Base-by-base conservation (phyloP, 2,888 invertebrate species). In the Macrosiphum euphorbiae region DNA sequence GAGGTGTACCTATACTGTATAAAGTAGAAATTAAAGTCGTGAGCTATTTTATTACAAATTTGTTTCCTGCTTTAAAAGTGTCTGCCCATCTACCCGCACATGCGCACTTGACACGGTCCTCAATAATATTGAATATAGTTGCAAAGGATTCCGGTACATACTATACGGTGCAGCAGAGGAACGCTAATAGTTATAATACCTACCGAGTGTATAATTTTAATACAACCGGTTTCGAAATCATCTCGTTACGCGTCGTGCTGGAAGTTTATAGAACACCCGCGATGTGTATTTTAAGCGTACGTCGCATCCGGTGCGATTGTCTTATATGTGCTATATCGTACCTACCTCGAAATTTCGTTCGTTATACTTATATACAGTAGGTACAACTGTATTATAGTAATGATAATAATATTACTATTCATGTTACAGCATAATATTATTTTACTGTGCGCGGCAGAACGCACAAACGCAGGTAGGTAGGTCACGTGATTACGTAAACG, bases 41-140 rank as follows among this genome's bases (percentile, higher is more conserved):
- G 50, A 50, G 26, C 10, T 44, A 78, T 55, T 35, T 55, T n/a
- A 41, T 47, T 13, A 88, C 44, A 86, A 90, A 90, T 90, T 67
- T 5, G 52, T 90, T 90, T 94, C 94, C 90, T 44, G 90, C 52
- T 90, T 93, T 85, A 55, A 41, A 67, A 52, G 92, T 85, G 67
- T 67, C 35, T 11, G 52, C 55, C 26, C 4, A 26, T 50, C 41
- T 35, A 47, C 47, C 24, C 24, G 8, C 47, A 41, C 11, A 41
- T 28, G 41, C 52, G 20, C 35, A 35, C 47, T 61, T 61, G 55
- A 92, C 7, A 67, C 7, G 26, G 87, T 87, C 35, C 92, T 87
- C 61, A 88, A 7, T n/a, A 87, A 50, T 78, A 52, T 20, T 26
- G 44, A 26, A n/a, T 84, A 50, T 47, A 8, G 16, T 78, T 78